Evolutionary conservation across 2,113 vertebrate species (phyloP), one percentile per base, ranked within the genome.

Genomic region (Grantiella picta): DNA sequence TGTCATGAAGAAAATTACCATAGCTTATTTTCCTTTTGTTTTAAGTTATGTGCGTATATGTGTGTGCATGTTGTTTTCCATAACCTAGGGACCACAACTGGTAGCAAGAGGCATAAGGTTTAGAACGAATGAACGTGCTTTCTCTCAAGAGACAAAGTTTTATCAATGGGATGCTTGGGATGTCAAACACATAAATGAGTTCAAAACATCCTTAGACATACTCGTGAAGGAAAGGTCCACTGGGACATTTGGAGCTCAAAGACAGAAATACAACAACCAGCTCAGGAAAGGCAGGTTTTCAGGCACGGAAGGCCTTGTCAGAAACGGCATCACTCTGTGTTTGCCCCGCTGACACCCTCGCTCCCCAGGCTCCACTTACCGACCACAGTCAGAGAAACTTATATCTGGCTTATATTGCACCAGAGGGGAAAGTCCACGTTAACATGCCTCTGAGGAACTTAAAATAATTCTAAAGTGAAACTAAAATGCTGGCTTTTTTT

Each of bases 341-440:
- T 85, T 21, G 0, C n/a, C 53, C 42, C 0, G 0, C 57, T 85
- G 31, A 69, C 71, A 79, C 23, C 14, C 23, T 53, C 1, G 0
- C 9, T 90, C 57, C 56, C 49, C 49, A 49, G n/a, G 44, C 40
- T 93, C 36, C 52, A 27, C 12, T 60, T 85, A 82, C 9, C 0
- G 0, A 68, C 53, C n/a, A 27, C 65, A 79, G 57, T 9, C 16
- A 40, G 73, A 81, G 49, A 68, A 13, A 24, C 49, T 85, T 82
- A 36, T 38, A 38, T 38, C 38, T 38, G 22, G 12, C 36, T 92
- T 84, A 19, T 35, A 52, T 50, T 54, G 17, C 57, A 68, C 31
- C 53, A 40, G n/a, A 78, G 35, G 77, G 13, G 11, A 61, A 85
- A 69, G 73, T 42, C 65, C 47, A 24, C 54, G 77, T 80, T 83